These are phyloP conservation scores for Ormyrus rosae DNA, from an alignment of 2,888 invertebrate species.

Conservation along the genomic window DNA sequence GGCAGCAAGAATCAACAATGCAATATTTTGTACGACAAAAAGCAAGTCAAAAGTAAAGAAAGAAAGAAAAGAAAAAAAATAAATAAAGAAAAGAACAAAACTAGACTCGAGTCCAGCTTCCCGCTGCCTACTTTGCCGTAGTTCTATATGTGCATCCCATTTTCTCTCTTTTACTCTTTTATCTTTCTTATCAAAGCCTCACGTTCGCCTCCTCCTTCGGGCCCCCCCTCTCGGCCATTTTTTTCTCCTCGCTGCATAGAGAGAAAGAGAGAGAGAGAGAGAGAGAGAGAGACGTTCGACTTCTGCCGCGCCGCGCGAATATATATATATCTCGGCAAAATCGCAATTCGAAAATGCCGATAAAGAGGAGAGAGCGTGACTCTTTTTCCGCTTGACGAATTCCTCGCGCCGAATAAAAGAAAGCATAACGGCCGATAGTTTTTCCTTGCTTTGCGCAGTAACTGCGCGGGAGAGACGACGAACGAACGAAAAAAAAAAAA, in stretches of 20 bases:
- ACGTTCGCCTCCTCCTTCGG: constrained; percentile 18
- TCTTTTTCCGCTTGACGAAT: constrained; percentile 41
- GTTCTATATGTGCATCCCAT: constrained; percentile 55
- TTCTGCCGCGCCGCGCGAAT: neutral
- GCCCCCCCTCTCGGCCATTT: constrained; percentile 1
- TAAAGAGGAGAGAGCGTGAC: constrained; percentile 27
- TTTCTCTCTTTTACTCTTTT: constrained; percentile 56
- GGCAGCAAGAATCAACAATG: neutral
- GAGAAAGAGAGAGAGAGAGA: neutral
- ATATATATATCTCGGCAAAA: neutral
- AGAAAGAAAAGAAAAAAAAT: neutral
- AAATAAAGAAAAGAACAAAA: constrained; percentile 19
- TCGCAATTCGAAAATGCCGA: neutral
- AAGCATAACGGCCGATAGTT: constrained; percentile 6
- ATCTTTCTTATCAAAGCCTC: constrained; percentile 55
- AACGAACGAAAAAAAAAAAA: neutral
- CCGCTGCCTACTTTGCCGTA: constrained; percentile 50
- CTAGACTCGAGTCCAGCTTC: constrained; percentile 43
- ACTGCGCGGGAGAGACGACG: neutral
- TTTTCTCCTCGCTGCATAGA: constrained; percentile 27
- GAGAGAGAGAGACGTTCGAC: neutral
- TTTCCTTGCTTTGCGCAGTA: neutral
- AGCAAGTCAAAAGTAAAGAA: neutral
- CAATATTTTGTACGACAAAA: neutral
- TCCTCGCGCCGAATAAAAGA: constrained; percentile 9